Percentiles rank a stretch among this genome's conserved stretches.
Evolutionary conservation across 2,888 invertebrate species (phyloP).

Genomic region (Drosophila melanosoma): DNA sequence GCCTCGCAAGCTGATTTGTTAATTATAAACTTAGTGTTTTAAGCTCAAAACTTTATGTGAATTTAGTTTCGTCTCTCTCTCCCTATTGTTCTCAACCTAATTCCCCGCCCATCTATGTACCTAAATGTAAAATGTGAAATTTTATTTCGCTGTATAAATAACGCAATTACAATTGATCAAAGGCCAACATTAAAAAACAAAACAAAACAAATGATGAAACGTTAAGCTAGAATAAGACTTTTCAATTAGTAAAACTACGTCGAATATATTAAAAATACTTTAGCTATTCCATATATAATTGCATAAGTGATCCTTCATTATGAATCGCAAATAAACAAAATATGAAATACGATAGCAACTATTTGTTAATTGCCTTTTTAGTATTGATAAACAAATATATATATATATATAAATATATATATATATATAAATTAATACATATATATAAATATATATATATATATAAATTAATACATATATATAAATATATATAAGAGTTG

Average conservation of each 20-base stretch:
- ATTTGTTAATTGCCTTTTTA: neutral
- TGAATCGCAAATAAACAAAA: conserved; percentile 30
- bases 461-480: no score
- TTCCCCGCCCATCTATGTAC: conserved; percentile 8
- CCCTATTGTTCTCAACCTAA: no score
- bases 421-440: no score
- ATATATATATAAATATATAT: no score
- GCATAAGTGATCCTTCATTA: conserved; percentile 19
- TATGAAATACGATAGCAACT: conserved; percentile 7
- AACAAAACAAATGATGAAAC: neutral
- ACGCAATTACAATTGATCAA: conserved; percentile 10
- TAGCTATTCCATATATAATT: conserved; percentile 37
- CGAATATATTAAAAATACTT: conserved; percentile 21
- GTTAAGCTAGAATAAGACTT: conserved; percentile 9
- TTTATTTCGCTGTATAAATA: conserved; percentile 38
- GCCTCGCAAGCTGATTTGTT: conserved; percentile 11
- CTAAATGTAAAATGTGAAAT: conserved; percentile 19
- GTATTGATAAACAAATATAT: neutral
- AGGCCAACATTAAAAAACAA: conserved; percentile 3
- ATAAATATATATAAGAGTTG: neutral
- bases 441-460: no score
- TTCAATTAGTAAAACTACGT: conserved; percentile 25
- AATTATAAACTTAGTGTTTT: conserved; percentile 16
- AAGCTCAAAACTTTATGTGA: neutral
- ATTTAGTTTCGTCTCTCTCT: neutral